Evolutionary conservation across 2,797 vertebrate genomes (phyloP), one percentile per base, ranked within the genome.

Genomic region (Poeciliopsis paucimaculata): DNA sequence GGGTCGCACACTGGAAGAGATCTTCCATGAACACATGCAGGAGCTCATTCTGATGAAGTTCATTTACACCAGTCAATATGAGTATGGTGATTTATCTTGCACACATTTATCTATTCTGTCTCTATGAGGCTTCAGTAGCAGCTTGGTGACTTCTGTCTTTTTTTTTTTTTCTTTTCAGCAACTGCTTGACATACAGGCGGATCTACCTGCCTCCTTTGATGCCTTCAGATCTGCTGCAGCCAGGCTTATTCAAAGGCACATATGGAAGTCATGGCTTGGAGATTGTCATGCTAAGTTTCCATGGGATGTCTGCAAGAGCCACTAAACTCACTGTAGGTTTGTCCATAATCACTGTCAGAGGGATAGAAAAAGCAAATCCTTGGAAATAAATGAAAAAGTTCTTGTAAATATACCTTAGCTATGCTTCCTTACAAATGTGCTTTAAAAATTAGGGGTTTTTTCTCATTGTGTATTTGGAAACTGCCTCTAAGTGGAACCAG

Each of bases 1-100:
- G 97, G 98, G 98, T 3, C 95, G 98, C 60, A 99, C 98, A 0
- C 93, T 99, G 82, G 98, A 99, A 83, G 98, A 99, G 89, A 99
- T 99, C 86, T 99, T 99, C 93, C 98, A 99, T 0, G 98, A 99
- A 72, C 98, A 99, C 94, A 99, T 98, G 98, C 98, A 99, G 88
- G 98, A 99, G 92, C 96, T 99, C 81, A 99, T 99, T 85, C 94
- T 99, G 77, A 99, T 99, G 98, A 99, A 99, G 92, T 99, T 99
- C 90, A 99, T 99, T 92, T 99, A 99, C 84, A 99, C 98, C 79
- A 99, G 98, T 94, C 98, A 99, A 94, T 99, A 99, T 0, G 98
- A 99, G 98, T 98, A 95, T 84, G 97, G 36, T 20, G 47, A 51
- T 76, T 31, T 78, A 79, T 16, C 39, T 71, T 74, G 1, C 11